Conservation (phyloP, 2,888 invertebrate species). For the Drosophila atroscutellata region DNA sequence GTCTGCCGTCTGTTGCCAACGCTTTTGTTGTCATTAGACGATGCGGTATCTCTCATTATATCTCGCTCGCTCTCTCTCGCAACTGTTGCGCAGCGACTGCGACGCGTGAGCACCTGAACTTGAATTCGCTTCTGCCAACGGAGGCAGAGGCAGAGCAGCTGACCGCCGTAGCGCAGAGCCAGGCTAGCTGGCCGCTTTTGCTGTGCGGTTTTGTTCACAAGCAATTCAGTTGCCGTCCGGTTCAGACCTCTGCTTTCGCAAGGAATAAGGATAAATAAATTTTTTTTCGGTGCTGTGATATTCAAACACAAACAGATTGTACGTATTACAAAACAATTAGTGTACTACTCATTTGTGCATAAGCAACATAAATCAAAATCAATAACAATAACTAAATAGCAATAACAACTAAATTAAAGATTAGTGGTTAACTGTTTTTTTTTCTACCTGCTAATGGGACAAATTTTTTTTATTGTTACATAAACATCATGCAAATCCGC, state of each 20-base stretch:
- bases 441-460: conserved; percentile 5
- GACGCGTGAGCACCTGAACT: conserved; percentile 52
- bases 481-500: conserved; percentile 48
- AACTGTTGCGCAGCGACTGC: conserved; percentile 63
- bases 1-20: conserved; percentile 40
- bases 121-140: conserved; percentile 36
- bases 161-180: conserved; percentile 30
- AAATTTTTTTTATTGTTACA: conserved; percentile 53
- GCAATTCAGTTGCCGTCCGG: conserved; percentile 83
- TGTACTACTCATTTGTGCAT: conserved; percentile 25
- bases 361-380: conserved; percentile 26
- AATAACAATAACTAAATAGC: conserved; percentile 28
- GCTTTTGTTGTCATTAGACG: conserved; percentile 34
- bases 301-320: conserved; percentile 79
- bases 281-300: conserved; percentile 83
- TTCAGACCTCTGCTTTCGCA: conserved; percentile 80
- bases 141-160: conserved; percentile 41
- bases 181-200: conserved; percentile 62
- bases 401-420: conserved; percentile 24
- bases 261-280: conserved; percentile 77
- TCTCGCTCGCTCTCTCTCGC: conserved; percentile 28
- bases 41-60: conserved; percentile 7
- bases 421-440: conserved; percentile 30
- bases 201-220: conserved; percentile 69
- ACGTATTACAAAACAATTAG: conserved; percentile 66